These are phyloP conservation scores for Aldrovandia affinis DNA, from an alignment of 2,797 vertebrate genomes.

Conservation along the genomic window DNA sequence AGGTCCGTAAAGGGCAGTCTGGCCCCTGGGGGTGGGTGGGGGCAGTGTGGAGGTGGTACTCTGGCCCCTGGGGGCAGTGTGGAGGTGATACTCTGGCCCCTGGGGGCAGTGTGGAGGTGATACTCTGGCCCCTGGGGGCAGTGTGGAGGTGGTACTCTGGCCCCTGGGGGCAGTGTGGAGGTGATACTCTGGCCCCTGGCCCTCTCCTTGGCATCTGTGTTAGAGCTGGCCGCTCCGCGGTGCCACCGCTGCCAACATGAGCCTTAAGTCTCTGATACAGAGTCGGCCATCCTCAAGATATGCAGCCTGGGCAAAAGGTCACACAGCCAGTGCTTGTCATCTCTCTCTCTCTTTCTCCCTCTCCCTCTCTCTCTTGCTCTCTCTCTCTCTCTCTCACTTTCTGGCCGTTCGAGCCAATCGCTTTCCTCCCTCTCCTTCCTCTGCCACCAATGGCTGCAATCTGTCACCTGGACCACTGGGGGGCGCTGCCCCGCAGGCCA, in stretches of 20 bases:
- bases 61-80: too few species aligned
- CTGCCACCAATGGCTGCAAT: constrained; percentile 93
- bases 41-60: constrained; percentile 42
- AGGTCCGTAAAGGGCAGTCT: constrained; percentile 54
- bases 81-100: too few species aligned
- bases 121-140: constrained; percentile 55
- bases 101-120: constrained; percentile 38
- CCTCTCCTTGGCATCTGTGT: constrained; percentile 68
- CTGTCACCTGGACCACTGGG: constrained; percentile 93
- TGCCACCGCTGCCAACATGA: constrained; percentile 69
- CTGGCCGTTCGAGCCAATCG: constrained; percentile 91
- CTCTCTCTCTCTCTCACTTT: constrained; percentile 88
- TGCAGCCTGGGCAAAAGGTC: constrained; percentile 74
- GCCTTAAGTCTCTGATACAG: constrained; percentile 66
- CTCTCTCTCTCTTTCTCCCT: constrained; percentile 47
- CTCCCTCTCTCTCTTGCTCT: constrained; percentile 52
- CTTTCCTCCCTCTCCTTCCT: constrained; percentile 85
- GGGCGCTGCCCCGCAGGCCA: constrained; percentile 92
- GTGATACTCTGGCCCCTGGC: constrained; percentile 59
- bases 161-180: constrained; percentile 33
- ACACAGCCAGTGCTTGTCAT: constrained; percentile 78
- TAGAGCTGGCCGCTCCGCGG: constrained; percentile 55
- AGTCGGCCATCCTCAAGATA: constrained; percentile 75
- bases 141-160: constrained; percentile 52
- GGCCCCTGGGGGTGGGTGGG: constrained; percentile 52